Percentiles rank a stretch among this genome's conserved stretches.
Evolutionary conservation across 2,888 invertebrate species (phyloP).

Genomic region (Auanema freiburgensis): DNA sequence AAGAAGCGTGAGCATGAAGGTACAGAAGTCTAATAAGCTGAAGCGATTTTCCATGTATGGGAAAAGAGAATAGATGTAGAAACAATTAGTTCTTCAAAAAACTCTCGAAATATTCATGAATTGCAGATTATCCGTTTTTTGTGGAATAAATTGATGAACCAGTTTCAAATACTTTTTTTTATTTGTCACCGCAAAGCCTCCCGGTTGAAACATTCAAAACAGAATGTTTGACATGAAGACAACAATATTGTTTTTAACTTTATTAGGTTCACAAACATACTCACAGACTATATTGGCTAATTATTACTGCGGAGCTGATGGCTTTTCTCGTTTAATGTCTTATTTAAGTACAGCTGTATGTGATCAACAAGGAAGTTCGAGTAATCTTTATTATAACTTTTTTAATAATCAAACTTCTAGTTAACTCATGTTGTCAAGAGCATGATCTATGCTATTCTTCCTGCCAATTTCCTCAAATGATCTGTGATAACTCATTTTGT

Average conservation of each 20-base stretch:
- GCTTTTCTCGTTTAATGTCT: slow-evolving; percentile 13
- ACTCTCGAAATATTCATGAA: neutral
- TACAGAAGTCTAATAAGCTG: neutral
- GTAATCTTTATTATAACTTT: neutral
- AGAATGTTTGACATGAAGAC: too few species aligned
- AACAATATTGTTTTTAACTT: too few species aligned
- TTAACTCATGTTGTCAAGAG: slow-evolving; percentile 36
- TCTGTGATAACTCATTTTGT: slow-evolving; percentile 39
- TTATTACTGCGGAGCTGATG: slow-evolving; percentile 19
- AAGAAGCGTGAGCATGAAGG: slow-evolving; percentile 1
- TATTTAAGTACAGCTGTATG: slow-evolving; percentile 13
- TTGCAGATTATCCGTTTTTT: slow-evolving; percentile 3
- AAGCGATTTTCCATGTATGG: neutral
- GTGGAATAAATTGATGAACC: neutral
- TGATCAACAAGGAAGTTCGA: slow-evolving; percentile 15
- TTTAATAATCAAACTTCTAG: slow-evolving; percentile 19
- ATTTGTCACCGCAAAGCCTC: too few species aligned
- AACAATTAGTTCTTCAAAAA: slow-evolving; percentile 1
- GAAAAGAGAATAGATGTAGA: neutral
- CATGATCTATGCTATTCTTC: slow-evolving; percentile 39
- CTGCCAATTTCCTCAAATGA: slow-evolving; percentile 35
- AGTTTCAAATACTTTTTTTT: too few species aligned
- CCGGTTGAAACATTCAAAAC: too few species aligned
- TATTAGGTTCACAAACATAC: too few species aligned
- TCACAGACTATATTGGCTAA: neutral